Conservation (phyloP, 2,797 vertebrate species). For the Enteromius argenteus region DNA sequence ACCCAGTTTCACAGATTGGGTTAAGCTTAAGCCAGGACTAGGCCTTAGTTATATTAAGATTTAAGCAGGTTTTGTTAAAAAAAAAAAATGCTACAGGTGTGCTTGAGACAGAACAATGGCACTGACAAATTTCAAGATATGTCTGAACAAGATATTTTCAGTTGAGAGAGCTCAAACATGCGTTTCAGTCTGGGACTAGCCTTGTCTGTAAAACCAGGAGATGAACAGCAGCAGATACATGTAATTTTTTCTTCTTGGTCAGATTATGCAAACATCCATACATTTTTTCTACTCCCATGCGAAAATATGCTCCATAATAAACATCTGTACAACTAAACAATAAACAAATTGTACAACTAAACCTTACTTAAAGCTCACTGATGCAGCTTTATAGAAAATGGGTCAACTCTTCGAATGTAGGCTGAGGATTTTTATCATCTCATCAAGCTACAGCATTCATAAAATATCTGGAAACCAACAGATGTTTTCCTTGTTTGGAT, state of each 20-base stretch:
- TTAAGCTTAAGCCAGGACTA: background rate
- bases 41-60: background rate
- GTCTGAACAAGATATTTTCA: background rate
- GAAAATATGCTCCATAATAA: background rate
- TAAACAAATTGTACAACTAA: background rate
- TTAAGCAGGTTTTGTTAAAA: background rate
- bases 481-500: background rate
- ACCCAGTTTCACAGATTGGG: background rate
- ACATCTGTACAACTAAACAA: background rate
- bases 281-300: background rate
- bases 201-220: background rate
- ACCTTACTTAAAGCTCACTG: background rate
- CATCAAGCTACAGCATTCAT: background rate
- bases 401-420: background rate
- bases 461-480: slow-evolving; percentile 28
- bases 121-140: background rate
- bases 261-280: background rate
- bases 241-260: background rate
- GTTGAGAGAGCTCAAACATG: background rate
- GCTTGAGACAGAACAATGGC: background rate
- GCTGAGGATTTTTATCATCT: background rate
- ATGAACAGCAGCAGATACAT: background rate
- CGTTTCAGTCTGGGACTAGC: background rate
- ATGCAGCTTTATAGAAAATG: slow-evolving; percentile 7
- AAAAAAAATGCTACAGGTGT: background rate